Percentiles rank a stretch among this genome's conserved stretches.
Evolutionary conservation across 2,888 invertebrate genomes (phyloP).

Genomic region (Brenthis hecate): DNA sequence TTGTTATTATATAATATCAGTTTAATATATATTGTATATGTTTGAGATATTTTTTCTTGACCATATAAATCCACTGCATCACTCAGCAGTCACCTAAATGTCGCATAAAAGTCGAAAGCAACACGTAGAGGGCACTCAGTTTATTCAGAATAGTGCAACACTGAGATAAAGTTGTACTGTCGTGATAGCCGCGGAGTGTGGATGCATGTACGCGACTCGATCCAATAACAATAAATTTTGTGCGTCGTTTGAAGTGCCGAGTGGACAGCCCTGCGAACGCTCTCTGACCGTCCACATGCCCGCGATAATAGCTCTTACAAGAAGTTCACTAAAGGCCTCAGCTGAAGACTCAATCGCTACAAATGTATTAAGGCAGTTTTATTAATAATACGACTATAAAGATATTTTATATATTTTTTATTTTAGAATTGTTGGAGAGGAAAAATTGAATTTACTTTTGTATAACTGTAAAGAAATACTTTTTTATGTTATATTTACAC

Average conservation of each 20-base stretch:
- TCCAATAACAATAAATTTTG: slow-evolving; percentile 82
- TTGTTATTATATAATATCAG: no score
- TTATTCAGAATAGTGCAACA: slow-evolving; percentile 49
- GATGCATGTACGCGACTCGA: slow-evolving; percentile 78
- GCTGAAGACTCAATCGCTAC: slow-evolving; percentile 33
- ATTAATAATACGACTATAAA: slow-evolving; percentile 16
- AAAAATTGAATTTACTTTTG: slow-evolving; percentile 1
- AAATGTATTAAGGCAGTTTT: slow-evolving; percentile 22
- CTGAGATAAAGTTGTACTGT: slow-evolving; percentile 75
- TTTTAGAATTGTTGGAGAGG: slow-evolving; percentile 3
- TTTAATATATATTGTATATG: no score
- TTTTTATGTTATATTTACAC: neutral
- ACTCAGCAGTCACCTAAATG: slow-evolving; percentile 43
- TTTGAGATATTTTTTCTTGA: neutral
- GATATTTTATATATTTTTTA: slow-evolving; percentile 16
- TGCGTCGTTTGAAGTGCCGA: slow-evolving; percentile 76
- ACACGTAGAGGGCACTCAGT: slow-evolving; percentile 41
- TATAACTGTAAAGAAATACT: neutral
- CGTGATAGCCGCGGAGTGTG: slow-evolving; percentile 80
- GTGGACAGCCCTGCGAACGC: slow-evolving; percentile 41
- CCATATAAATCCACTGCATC: slow-evolving; percentile 38
- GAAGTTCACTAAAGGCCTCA: slow-evolving; percentile 30
- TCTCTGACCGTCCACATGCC: slow-evolving; percentile 25
- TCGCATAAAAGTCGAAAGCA: slow-evolving; percentile 43
- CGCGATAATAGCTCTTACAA: slow-evolving; percentile 33